Evolutionary conservation across 2,797 vertebrate species (phyloP), one percentile per base, ranked within the genome.

Genomic region (Tenualosa thibaudeaui): DNA sequence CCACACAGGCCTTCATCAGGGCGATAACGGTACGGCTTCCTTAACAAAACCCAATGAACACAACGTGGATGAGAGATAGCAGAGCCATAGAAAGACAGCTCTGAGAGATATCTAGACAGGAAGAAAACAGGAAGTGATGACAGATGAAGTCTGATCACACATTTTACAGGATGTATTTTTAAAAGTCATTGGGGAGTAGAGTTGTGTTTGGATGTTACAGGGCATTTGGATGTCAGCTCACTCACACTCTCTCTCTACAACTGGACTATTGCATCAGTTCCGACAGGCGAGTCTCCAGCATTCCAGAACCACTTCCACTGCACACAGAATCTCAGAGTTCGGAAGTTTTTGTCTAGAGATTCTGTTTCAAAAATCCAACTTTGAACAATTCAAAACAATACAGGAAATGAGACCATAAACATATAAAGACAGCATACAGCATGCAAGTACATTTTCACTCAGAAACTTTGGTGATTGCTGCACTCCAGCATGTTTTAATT

Each of bases 401-500:
- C 6, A 43, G 13, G 40, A 75, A 75, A 75, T 6, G 31, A 31
- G 40, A 75, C 68, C 40, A 40, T 75, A 75, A 15, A 40, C 37
- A 2, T 68, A 8, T 75, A 31, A 43, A 75, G 31, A 37, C 40
- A 19, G 31, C 19, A 13, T 5, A 75, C 68, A 43, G 31, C 31
- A 31, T 31, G 31, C 68, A 43, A 75, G 68, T 43, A 75, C 13
- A 75, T 40, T 40, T 40, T 75, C 15, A 19, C 68, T 40, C 68
- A 5, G 3, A 31, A 75, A 75, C 68, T 40, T 40, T 37, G 37
- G 31, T 43, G 31, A 75, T 75, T 75, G 68, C 68, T 26, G 31
- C 68, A 86, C 88, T 83, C 87, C 88, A 90, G 92, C 90, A 92
- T 92, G 92, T 92, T 89, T 89, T 93, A 92, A 95, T 94, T 94